Conservation (phyloP, 2,888 invertebrate species). For the Therioaphis trifolii region DNA sequence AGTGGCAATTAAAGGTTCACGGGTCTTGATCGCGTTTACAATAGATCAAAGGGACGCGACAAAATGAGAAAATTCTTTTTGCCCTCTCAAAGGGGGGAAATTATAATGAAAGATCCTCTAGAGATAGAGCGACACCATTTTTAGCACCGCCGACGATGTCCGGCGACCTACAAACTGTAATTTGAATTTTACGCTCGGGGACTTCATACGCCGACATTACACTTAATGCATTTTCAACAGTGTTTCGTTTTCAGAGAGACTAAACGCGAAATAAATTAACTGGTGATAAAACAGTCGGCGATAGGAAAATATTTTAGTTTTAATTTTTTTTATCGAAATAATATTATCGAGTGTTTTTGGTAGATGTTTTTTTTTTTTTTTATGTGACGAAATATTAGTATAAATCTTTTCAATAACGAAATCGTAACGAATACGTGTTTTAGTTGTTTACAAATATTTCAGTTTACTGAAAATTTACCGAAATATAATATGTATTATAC, state of each 20-base stretch:
- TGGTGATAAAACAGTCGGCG: background rate
- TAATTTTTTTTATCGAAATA: background rate
- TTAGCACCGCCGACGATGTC: constrained; percentile 12
- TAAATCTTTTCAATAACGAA: too few species aligned
- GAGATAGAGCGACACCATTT: constrained; percentile 20
- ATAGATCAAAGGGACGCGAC: constrained; percentile 30
- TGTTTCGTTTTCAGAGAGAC: background rate
- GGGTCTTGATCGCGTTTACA: constrained; percentile 29
- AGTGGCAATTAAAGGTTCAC: constrained; percentile 44
- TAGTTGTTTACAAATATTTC: too few species aligned
- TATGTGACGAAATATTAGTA: too few species aligned
- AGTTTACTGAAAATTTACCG: too few species aligned
- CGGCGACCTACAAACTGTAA: background rate
- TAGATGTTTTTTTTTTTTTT: background rate
- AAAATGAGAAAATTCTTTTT: constrained; percentile 18
- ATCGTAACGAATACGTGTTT: too few species aligned
- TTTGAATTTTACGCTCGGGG: background rate
- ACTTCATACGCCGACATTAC: background rate
- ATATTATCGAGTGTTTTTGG: background rate
- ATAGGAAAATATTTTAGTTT: too few species aligned
- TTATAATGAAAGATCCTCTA: constrained; percentile 35
- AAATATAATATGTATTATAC: too few species aligned
- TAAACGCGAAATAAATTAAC: background rate
- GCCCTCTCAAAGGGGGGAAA: background rate
- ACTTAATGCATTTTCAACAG: constrained; percentile 5